A percentile compares a stretch with the other conserved stretches of the same genome.
These are phyloP conservation scores for Callocephalon fimbriatum DNA, from an alignment of 2,113 vertebrate species.

Conservation along the genomic window DNA sequence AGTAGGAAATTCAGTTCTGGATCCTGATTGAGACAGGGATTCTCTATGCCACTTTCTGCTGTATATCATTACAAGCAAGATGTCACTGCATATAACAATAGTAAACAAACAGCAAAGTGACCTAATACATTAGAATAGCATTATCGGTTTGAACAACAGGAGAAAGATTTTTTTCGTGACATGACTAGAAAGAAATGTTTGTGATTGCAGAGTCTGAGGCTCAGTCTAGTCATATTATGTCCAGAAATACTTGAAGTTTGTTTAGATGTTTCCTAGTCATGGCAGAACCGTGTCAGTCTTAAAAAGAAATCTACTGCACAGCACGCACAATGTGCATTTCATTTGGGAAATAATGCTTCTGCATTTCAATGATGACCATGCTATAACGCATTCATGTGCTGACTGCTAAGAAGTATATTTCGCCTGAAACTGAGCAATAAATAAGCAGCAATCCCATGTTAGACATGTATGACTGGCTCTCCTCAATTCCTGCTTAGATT, in stretches of 20 bases:
- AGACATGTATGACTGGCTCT: not conserved
- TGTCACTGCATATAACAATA: not conserved
- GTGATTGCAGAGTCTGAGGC: not conserved
- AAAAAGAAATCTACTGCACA: not conserved
- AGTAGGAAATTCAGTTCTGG: not conserved
- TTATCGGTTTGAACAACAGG: not conserved
- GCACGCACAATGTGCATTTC: not conserved
- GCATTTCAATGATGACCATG: accelerated
- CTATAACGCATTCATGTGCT: not conserved
- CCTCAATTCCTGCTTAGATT: not conserved
- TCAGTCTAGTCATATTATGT: not conserved
- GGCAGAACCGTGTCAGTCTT: not conserved
- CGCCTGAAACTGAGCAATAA: not conserved
- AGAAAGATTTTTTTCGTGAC: not conserved
- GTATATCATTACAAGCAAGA: not conserved
- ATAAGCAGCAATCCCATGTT: not conserved
- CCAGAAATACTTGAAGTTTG: not conserved
- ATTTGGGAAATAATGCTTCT: not conserved
- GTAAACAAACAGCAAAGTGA: not conserved
- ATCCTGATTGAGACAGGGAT: not conserved
- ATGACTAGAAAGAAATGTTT: not conserved
- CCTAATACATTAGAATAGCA: not conserved
- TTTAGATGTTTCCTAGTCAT: not conserved
- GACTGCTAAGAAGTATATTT: not conserved
- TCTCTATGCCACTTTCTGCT: not conserved